Base-by-base conservation (phyloP, 2,797 vertebrate genomes). In the Rhinophrynus dorsalis region DNA sequence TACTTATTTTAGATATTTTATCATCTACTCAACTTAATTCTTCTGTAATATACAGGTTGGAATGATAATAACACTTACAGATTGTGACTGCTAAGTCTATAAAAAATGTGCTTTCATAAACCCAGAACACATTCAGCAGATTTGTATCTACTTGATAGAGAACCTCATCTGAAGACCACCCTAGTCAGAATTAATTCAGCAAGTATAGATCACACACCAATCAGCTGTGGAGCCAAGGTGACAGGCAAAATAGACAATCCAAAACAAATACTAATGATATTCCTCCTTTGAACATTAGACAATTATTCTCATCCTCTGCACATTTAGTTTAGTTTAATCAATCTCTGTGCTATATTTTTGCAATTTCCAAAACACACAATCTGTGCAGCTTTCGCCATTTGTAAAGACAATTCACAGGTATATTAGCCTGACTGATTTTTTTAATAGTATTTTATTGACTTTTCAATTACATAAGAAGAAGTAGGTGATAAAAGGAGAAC, bases 381-480 rank as follows among this genome's bases (percentile, higher is more conserved):
- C 40, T 55, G 42, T 48, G 32, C 8, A 20, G 10, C 65, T 47
- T 51, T n/a, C 15, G 15, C 42, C 44, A 60, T 78, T 78, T 82
- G 84, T 81, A 79, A 86, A 74, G 79, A 79, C 65, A 80, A 78
- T 79, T 78, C 76, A 78, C 77, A 56, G 75, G 68, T 69, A 82
- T 81, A 87, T 85, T 82, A 84, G 77, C 70, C 38, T 77, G 81
- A 80, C 81, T 75, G 79, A n/a, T 76, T 76, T 81, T 44, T 79
- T 80, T 83, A 82, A 83, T 75, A 77, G 78, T 71, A 58, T 68
- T 72, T 81, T 83, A 86, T 84, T 84, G 84, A 81, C 77, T 83
- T 85, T 81, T 81, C 82, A 79, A 81, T 87, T 83, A 87, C 67
- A n/a, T 66, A 74, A 74, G 70, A 5, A 15, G 74, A 67, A 77